Evolutionary conservation across 2,113 vertebrate genomes (phyloP).

Genomic region (Edolisoma coerulescens): DNA sequence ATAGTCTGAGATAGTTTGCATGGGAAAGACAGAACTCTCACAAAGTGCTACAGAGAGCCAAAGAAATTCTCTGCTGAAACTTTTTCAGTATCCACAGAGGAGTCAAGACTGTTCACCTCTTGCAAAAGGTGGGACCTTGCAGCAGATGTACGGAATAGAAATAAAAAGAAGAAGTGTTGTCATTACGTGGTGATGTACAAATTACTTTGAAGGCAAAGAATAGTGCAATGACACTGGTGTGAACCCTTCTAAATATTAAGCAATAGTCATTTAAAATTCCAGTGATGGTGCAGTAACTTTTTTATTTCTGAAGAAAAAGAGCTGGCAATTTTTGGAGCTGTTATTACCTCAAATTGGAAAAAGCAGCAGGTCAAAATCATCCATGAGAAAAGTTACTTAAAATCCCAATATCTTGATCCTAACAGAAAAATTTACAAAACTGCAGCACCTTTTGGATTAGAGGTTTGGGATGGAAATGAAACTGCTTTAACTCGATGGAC

Average conservation of each 20-base stretch:
- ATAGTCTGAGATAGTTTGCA: too few relatives aligned
- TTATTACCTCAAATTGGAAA: not conserved
- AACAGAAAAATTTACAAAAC: not conserved
- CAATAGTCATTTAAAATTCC: not conserved
- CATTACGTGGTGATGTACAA: not conserved
- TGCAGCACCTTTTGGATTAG: not conserved
- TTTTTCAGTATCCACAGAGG: too few relatives aligned
- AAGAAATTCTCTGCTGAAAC: too few relatives aligned
- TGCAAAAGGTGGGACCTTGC: not conserved
- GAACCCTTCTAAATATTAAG: not conserved
- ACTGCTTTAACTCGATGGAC: not conserved
- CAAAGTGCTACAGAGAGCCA: too few relatives aligned
- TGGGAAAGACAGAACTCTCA: too few relatives aligned
- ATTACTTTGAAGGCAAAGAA: not conserved
- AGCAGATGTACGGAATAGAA: not conserved
- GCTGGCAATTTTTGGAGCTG: rapidly evolving
- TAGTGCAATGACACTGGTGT: not conserved
- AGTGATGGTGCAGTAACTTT: not conserved
- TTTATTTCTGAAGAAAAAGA: not conserved
- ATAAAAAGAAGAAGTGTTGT: not conserved
- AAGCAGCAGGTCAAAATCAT: not conserved
- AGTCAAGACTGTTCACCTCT: not conserved
- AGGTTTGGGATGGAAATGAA: not conserved
- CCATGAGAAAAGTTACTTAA: not conserved
- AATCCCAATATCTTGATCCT: not conserved